These are phyloP conservation scores for Megalonaias nervosa DNA, from an alignment of 1,140 invertebrate species.

Conservation along the genomic window DNA sequence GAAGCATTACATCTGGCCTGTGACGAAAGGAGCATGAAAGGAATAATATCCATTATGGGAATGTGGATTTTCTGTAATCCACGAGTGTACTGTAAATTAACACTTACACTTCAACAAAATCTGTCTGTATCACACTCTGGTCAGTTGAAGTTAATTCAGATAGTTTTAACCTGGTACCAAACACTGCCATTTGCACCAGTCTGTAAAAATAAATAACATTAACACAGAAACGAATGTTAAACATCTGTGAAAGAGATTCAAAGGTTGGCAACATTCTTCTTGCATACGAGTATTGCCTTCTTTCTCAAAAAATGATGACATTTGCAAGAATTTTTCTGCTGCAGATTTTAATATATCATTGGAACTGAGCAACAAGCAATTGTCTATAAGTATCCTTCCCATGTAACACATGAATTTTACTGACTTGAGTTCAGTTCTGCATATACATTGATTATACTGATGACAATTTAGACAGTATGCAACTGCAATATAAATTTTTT, in stretches of 20 bases:
- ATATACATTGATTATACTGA: too few relatives aligned
- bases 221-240: background rate
- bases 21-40: too few relatives aligned
- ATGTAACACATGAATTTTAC: too few relatives aligned
- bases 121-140: conserved; percentile 70
- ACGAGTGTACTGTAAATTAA: background rate
- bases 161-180: conserved; percentile 69
- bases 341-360: too few relatives aligned
- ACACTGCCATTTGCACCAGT: conserved; percentile 69
- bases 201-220: conserved; percentile 51
- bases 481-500: too few relatives aligned
- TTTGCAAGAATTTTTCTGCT: background rate
- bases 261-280: background rate
- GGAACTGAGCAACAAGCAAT: too few relatives aligned
- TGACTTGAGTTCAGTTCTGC: too few relatives aligned
- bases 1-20: too few relatives aligned
- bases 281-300: background rate
- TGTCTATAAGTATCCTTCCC: too few relatives aligned
- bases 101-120: conserved; percentile 75
- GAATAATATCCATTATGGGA: too few relatives aligned
- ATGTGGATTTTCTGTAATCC: background rate
- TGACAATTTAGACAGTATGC: too few relatives aligned
- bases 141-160: conserved; percentile 71
- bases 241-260: background rate
- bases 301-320: background rate